phyloP scores from a whole-genome alignment of 1,140 invertebrate species.

The Solenopsis invicta region DNA sequence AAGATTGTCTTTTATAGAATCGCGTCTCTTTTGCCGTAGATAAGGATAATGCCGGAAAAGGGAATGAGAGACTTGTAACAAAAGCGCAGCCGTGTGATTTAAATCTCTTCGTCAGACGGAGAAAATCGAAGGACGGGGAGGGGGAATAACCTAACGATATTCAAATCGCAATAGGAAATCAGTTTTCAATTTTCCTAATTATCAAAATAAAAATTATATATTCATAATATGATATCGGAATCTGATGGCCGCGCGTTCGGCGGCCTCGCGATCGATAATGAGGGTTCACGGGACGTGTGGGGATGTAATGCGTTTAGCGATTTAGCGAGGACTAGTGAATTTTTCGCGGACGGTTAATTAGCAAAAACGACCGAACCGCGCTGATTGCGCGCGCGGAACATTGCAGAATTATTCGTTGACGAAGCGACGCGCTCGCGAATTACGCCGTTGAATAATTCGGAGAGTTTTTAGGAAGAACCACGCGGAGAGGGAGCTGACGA shows the following conservation, averaged over 20 bases:
- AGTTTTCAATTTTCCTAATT: neutral
- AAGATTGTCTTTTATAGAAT: constrained; percentile 39
- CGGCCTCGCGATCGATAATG: constrained; percentile 33
- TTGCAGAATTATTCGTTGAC: constrained; percentile 52
- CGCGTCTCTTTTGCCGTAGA: constrained; percentile 22
- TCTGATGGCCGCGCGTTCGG: neutral
- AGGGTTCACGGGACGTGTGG: neutral
- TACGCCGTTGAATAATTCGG: constrained; percentile 59
- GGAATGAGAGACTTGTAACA: neutral
- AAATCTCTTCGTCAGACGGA: neutral
- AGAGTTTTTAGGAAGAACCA: constrained; percentile 46
- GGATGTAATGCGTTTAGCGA: constrained; percentile 49
- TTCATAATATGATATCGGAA: constrained; percentile 6
- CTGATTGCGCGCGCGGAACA: constrained; percentile 46
- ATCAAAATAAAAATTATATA: neutral
- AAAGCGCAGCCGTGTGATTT: neutral
- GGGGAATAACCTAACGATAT: neutral
- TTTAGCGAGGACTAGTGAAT: constrained; percentile 39
- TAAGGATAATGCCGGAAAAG: constrained; percentile 32
- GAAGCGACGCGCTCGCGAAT: constrained; percentile 48
- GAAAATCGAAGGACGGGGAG: neutral
- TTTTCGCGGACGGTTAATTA: constrained; percentile 57
- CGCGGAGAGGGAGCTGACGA: constrained; percentile 1
- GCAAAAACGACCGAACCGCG: constrained; percentile 44
- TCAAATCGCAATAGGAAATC: neutral